phyloP scores from a whole-genome alignment of 53 echinoderm and acorn worm species.

The Patiria pectinifera region DNA sequence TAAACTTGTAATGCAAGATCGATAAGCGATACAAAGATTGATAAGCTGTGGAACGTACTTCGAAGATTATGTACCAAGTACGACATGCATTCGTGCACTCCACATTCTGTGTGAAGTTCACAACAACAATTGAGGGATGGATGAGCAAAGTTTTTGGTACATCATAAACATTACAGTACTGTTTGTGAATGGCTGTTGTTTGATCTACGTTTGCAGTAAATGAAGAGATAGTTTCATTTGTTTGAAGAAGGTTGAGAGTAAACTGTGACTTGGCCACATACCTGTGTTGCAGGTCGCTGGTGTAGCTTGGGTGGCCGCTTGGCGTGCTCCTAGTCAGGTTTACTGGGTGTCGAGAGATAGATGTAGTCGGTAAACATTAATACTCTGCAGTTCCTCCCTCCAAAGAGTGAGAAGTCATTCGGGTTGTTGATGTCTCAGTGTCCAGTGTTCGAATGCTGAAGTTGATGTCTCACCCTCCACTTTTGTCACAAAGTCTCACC shows the following conservation, averaged over 20 bases:
- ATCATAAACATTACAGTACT: too few species aligned
- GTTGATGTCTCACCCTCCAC: neutral
- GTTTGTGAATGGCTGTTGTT: too few species aligned
- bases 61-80: too few species aligned
- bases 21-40: neutral
- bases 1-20: neutral
- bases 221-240: neutral
- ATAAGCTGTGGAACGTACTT: neutral
- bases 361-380: slow-evolving; percentile 60
- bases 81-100: too few species aligned
- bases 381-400: slow-evolving; percentile 19
- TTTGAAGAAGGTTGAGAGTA: neutral
- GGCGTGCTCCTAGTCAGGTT: slow-evolving; percentile 36
- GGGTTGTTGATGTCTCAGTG: slow-evolving; percentile 7
- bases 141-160: too few species aligned
- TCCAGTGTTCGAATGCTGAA: neutral
- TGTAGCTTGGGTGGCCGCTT: neutral
- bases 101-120: too few species aligned
- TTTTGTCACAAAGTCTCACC: neutral
- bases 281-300: slow-evolving; percentile 36
- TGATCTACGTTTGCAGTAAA: neutral
- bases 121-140: too few species aligned
- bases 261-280: neutral
- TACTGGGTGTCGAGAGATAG: slow-evolving; percentile 54
- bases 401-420: slow-evolving; percentile 11